Evolutionary conservation across 2,797 vertebrate genomes (phyloP).

Genomic region (Chrosomus eos): DNA sequence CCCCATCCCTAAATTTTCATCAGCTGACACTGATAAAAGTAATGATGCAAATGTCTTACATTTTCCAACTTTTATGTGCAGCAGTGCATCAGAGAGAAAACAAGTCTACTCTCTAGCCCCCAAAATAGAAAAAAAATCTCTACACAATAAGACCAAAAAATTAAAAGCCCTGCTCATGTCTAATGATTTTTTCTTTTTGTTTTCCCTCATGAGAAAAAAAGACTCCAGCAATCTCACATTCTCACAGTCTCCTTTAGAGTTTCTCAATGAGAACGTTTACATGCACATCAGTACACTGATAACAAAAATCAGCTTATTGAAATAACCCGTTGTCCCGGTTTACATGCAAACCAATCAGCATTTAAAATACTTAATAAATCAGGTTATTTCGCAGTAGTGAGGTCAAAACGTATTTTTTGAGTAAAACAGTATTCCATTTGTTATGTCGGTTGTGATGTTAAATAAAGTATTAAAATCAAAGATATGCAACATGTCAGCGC

Average conservation of each 20-base stretch:
- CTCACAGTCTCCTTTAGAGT: background rate
- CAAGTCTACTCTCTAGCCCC: background rate
- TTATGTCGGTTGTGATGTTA: too few relatives aligned
- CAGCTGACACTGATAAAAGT: background rate
- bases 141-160: background rate
- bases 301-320: too few relatives aligned
- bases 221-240: background rate
- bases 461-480: too few relatives aligned
- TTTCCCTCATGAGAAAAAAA: background rate
- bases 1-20: background rate
- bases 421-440: too few relatives aligned
- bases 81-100: background rate
- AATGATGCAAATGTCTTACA: background rate
- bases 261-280: background rate
- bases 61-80: background rate
- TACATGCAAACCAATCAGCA: too few relatives aligned
- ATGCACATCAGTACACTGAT: too few relatives aligned
- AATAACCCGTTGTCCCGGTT: too few relatives aligned
- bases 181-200: background rate
- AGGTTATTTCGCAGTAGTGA: too few relatives aligned
- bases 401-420: too few relatives aligned
- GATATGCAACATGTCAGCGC: too few relatives aligned
- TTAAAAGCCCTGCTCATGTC: background rate
- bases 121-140: background rate
- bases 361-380: too few relatives aligned